Base-by-base conservation (phyloP, 2,888 invertebrate species). In the Caenorhabditis sp. region DNA sequence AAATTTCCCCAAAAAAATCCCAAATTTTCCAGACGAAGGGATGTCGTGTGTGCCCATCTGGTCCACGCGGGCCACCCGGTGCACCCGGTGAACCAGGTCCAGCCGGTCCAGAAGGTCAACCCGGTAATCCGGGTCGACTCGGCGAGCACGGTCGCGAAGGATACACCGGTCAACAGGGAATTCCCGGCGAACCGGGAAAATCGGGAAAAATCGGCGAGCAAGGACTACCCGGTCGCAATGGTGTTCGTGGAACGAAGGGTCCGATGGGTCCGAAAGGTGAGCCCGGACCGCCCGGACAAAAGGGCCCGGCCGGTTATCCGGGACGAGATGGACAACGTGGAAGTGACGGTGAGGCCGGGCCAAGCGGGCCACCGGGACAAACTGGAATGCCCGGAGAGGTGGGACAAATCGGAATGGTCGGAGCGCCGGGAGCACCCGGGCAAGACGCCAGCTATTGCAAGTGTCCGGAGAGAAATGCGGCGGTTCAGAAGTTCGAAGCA, bases 11-110 rank as follows among this genome's bases (percentile, higher is more conserved):
- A n/a, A n/a, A n/a, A n/a, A n/a, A n/a, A n/a, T n/a, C n/a, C n/a
- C n/a, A n/a, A n/a, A n/a, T n/a, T 43, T 43, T 43, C 3, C 43
- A 43, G 43, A 69, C 73, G 1, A 82, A 82, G 57, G 81, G 81
- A 51, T 83, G 83, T 66, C 76, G 84, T 36, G 81, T 82, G 12
- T 85, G 85, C 58, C 85, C 85, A n/a, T 58, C 70, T 27, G 85
- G 85, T 14, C 82, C 83, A 21, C 80, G 81, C 14, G 85, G 85
- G 31, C 80, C 79, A 17, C 81, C 84, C 12, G 85, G 85, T n/a
- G 72, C 81, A n/a, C 79, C 83, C 14, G 85, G 85, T 76, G 82
- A 82, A 43, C 58, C 77, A 0, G 80, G 82, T 23, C 77, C 80
- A 19, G 62, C 73, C 37, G 84, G 84, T 37, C 72, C 64, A 27